These are phyloP conservation scores for Girardinichthys multiradiatus DNA, from an alignment of 2,113 vertebrate genomes.

Conservation along the genomic window DNA sequence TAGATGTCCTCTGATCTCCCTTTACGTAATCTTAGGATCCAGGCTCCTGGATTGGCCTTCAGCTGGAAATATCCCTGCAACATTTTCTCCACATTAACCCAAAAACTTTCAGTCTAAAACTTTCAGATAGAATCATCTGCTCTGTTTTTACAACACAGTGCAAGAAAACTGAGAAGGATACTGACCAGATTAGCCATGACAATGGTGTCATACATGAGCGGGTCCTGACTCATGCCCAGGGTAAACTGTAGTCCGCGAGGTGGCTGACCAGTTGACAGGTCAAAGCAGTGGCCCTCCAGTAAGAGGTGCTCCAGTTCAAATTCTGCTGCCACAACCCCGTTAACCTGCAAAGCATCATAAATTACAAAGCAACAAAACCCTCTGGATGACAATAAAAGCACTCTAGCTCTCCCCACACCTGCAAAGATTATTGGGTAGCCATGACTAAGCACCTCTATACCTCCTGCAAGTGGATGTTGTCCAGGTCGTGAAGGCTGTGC, in stretches of 20 bases:
- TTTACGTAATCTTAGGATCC: conserved; percentile 89
- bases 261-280: conserved; percentile 86
- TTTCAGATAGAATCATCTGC: background rate
- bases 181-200: conserved; percentile 98
- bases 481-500: conserved; percentile 90
- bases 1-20: conserved; percentile 95
- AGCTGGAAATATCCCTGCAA: conserved; percentile 96
- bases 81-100: background rate
- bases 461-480: conserved; percentile 94
- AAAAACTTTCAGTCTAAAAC: background rate
- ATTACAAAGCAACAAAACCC: conserved; percentile 10
- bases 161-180: conserved; percentile 15
- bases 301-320: conserved; percentile 94
- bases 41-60: conserved; percentile 96
- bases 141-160: background rate
- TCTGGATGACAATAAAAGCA: background rate
- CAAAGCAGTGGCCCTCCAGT: conserved; percentile 95
- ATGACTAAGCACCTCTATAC: conserved; percentile 71
- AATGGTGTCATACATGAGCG: conserved; percentile 90
- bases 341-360: conserved; percentile 77
- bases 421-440: background rate
- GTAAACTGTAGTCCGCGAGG: conserved; percentile 94
- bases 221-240: conserved; percentile 87
- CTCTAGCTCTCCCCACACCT: background rate
- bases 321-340: conserved; percentile 84